A percentile compares a stretch with the other conserved stretches of the same genome.
Conservation (phyloP, 2,797 vertebrate species). For the Lates japonicus region DNA sequence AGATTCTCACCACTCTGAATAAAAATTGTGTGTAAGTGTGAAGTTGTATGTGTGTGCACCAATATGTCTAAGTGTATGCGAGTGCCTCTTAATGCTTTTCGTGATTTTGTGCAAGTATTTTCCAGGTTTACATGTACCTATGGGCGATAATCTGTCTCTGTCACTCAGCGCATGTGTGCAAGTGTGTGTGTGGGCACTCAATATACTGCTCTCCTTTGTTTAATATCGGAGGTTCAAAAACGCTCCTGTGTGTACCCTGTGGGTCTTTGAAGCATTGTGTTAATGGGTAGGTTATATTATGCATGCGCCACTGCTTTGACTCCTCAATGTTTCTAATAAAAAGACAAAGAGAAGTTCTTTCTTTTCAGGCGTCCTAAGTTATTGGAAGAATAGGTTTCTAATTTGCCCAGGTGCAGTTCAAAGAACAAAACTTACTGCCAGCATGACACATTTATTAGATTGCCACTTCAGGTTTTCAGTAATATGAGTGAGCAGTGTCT, state of each 20-base stretch:
- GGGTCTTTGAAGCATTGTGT: conserved; percentile 65
- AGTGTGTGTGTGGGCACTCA: conserved; percentile 2
- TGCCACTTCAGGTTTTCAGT: conserved; percentile 40
- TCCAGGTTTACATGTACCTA: conserved; percentile 16
- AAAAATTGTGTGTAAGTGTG: conserved; percentile 10
- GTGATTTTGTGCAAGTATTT: conserved; percentile 17
- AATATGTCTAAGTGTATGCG: background rate
- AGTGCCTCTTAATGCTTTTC: conserved; percentile 8
- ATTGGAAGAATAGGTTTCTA: conserved; percentile 32
- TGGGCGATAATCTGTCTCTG: background rate
- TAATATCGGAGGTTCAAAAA: conserved; percentile 56
- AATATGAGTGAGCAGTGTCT: conserved; percentile 26
- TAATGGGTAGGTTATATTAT: conserved; percentile 59
- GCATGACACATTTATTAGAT: conserved; percentile 44
- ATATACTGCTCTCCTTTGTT: conserved; percentile 25
- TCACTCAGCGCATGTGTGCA: background rate
- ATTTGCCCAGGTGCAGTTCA: conserved; percentile 59
- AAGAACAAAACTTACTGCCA: conserved; percentile 40
- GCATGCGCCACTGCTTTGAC: conserved; percentile 47
- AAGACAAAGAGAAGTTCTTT: conserved; percentile 15
- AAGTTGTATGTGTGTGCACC: background rate
- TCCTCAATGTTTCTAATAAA: conserved; percentile 26
- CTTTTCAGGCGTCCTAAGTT: conserved; percentile 24
- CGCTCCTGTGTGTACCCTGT: conserved; percentile 19
- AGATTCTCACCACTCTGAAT: conserved; percentile 39